Conservation (phyloP, 2,113 vertebrate species). For the Dryoscopus gambensis region DNA sequence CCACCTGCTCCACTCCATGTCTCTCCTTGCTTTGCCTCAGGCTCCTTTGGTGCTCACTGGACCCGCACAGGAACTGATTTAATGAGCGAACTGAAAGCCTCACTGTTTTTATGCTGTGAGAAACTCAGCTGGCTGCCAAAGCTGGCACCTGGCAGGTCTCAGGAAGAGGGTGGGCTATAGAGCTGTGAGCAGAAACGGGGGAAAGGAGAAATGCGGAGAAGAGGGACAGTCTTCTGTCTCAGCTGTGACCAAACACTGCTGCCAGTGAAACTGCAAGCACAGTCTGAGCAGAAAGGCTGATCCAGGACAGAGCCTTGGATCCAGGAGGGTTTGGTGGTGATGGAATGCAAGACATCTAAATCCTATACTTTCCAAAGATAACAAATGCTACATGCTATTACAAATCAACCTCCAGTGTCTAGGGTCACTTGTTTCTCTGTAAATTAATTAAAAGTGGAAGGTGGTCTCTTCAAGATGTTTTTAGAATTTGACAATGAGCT, state of each 20-base stretch:
- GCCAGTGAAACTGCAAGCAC: not conserved
- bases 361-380: not conserved
- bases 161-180: not conserved
- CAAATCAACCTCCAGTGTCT: not conserved
- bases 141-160: not conserved
- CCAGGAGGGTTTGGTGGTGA: not conserved
- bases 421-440: not conserved
- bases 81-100: not conserved
- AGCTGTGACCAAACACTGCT: not conserved
- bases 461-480: not conserved
- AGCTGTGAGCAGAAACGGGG: not conserved
- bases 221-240: not conserved
- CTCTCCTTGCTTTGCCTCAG: not conserved
- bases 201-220: not conserved
- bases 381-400: not conserved
- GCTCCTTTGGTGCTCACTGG: not conserved
- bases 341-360: not conserved
- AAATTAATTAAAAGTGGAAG: not conserved
- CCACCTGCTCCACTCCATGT: not conserved
- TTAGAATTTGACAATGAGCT: not conserved
- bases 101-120: not conserved
- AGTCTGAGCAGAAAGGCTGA: not conserved
- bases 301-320: not conserved
- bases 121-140: not conserved
- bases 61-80: fast-evolving